Conservation (phyloP, 92 coral and sea anemone genomes). For the Galaxea fascicularis region DNA sequence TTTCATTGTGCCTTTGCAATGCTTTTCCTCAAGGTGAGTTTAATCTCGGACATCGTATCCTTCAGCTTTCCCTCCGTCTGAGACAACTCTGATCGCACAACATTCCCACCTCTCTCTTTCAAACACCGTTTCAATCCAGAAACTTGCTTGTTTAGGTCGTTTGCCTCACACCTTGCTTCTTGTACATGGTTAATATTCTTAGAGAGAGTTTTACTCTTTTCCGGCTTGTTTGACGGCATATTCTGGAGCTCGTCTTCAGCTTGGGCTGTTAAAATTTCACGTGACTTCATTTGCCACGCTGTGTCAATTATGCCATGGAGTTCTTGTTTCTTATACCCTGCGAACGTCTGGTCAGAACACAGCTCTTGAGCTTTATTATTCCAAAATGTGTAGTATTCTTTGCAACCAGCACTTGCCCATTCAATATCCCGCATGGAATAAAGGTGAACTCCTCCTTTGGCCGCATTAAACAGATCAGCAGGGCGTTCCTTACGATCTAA, state of each 20-base stretch:
- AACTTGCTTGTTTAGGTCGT: conserved; percentile 26
- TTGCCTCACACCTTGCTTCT: conserved; percentile 15
- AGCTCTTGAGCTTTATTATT: conserved; percentile 30
- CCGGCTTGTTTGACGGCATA: conserved; percentile 9
- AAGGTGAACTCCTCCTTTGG: conserved; percentile 48
- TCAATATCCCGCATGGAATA: conserved; percentile 30
- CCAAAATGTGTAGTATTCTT: conserved; percentile 40
- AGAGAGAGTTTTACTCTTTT: conserved; percentile 12
- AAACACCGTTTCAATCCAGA: conserved; percentile 20
- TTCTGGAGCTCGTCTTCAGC: conserved; percentile 30
- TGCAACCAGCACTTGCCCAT: conserved; percentile 36
- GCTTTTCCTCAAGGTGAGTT: conserved; percentile 35
- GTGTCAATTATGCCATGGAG: conserved; percentile 41
- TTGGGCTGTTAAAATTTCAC: conserved; percentile 25
- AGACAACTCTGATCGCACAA: conserved; percentile 20
- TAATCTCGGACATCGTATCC: conserved; percentile 34
- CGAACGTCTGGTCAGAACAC: conserved; percentile 41
- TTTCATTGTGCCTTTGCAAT: conserved; percentile 26
- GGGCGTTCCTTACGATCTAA: conserved; percentile 4
- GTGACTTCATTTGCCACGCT: conserved; percentile 23
- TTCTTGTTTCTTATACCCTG: conserved; percentile 29
- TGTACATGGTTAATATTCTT: conserved; percentile 27
- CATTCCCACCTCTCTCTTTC: conserved; percentile 25
- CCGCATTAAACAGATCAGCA: conserved; percentile 29
- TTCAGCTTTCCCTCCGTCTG: conserved; percentile 17